Evolutionary conservation across 2,888 invertebrate genomes (phyloP).

Genomic region (Aleiodes alternator): DNA sequence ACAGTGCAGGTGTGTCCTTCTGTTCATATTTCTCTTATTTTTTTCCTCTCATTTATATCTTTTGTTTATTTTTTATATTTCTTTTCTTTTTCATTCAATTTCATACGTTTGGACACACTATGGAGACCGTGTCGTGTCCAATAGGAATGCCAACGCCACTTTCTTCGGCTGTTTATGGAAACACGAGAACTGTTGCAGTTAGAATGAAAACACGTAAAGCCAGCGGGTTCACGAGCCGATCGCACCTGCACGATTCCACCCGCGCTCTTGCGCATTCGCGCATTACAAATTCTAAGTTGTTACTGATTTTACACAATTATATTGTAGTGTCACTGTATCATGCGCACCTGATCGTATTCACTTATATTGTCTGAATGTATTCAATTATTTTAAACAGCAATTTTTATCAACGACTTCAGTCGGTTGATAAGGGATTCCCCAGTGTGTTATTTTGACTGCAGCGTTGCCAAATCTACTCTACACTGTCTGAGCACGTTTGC

Average conservation of each 20-base stretch:
- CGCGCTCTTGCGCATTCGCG: constrained; percentile 36
- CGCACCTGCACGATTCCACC: constrained; percentile 68
- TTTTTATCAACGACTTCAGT: neutral
- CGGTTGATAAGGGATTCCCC: too few relatives aligned
- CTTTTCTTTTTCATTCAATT: neutral
- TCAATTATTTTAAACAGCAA: neutral
- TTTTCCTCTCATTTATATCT: constrained; percentile 6
- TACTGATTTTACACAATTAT: constrained; percentile 39
- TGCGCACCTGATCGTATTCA: constrained; percentile 56
- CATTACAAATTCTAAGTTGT: constrained; percentile 1
- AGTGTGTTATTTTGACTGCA: too few relatives aligned
- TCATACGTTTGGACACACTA: constrained; percentile 5
- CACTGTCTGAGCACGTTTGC: too few relatives aligned
- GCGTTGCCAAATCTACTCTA: too few relatives aligned
- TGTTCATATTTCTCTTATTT: constrained; percentile 12
- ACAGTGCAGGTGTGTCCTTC: constrained; percentile 36
- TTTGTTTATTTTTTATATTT: constrained; percentile 10
- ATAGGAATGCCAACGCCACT: constrained; percentile 63
- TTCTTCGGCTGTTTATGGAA: constrained; percentile 71
- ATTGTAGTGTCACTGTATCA: constrained; percentile 39
- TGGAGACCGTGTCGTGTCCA: constrained; percentile 32
- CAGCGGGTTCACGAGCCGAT: constrained; percentile 59
- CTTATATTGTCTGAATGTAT: too few relatives aligned
- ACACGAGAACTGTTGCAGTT: constrained; percentile 65
- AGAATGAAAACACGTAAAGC: constrained; percentile 61